These are phyloP conservation scores for Tauraco erythrolophus DNA, from an alignment of 2,113 vertebrate species.

Conservation along the genomic window DNA sequence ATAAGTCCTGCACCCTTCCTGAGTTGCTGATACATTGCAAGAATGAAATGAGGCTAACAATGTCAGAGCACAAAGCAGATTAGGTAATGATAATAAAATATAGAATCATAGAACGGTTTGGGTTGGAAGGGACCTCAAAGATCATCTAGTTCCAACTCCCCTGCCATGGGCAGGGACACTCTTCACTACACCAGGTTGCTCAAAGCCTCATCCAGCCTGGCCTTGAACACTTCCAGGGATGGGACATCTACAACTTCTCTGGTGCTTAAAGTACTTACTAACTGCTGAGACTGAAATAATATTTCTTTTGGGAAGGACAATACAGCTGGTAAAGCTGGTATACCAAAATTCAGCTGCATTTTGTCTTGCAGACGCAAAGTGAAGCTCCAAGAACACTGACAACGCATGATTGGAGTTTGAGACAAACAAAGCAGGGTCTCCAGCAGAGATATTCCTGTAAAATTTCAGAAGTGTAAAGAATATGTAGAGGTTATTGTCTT, in stretches of 20 bases:
- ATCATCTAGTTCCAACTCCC: too few species aligned
- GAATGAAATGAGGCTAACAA: neutral
- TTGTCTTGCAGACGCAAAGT: neutral
- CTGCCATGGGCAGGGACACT: too few species aligned
- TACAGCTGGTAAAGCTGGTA: neutral
- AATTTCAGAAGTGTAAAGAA: neutral
- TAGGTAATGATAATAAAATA: neutral
- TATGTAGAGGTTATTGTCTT: neutral
- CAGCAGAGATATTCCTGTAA: neutral
- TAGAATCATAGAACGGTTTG: too few species aligned
- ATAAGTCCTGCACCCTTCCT: neutral
- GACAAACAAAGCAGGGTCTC: neutral
- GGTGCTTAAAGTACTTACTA: neutral
- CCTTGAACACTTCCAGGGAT: too few species aligned
- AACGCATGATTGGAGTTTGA: neutral
- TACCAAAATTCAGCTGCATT: neutral
- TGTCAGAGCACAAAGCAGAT: neutral
- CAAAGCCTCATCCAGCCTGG: too few species aligned
- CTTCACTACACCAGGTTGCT: too few species aligned
- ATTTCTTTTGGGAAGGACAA: neutral
- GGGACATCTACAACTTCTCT: too few species aligned
- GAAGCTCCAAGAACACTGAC: neutral
- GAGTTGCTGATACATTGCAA: neutral
- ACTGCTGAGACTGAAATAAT: neutral
- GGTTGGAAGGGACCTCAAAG: too few species aligned